Evolutionary conservation across 2,113 vertebrate species (phyloP).

Genomic region (Cyphomyrus discorhynchus): DNA sequence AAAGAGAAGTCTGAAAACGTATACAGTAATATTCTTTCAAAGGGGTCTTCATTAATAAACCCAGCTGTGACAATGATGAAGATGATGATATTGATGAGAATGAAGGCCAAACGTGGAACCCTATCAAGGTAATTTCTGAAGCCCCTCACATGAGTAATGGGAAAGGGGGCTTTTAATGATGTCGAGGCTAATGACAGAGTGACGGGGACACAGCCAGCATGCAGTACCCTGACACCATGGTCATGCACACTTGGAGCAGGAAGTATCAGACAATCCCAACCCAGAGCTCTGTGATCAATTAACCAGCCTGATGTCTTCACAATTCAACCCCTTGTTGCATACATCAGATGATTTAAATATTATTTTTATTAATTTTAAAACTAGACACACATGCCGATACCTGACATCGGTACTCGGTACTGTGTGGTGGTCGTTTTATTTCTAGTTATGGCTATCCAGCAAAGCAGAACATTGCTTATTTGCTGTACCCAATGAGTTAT

Average conservation of each 20-base stretch:
- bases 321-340: neutral
- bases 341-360: neutral
- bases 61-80: neutral
- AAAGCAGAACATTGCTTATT: neutral
- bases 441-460: neutral
- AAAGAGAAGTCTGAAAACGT: neutral
- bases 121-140: neutral
- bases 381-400: neutral
- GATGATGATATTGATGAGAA: neutral
- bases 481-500: neutral
- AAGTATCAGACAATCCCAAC: neutral
- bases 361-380: neutral
- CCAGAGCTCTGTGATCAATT: neutral
- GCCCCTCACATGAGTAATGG: neutral
- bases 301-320: neutral
- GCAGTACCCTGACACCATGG: constrained; percentile 14
- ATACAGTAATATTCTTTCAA: neutral
- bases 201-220: constrained; percentile 11
- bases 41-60: neutral
- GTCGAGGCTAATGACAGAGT: neutral
- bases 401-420: neutral
- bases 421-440: neutral
- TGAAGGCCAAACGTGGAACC: neutral
- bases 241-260: neutral
- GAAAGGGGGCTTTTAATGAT: neutral